Percentiles rank a stretch among this genome's conserved stretches.
These are phyloP conservation scores for Dendrolimus pini DNA, from an alignment of 2,888 invertebrate genomes.

Conservation along the genomic window DNA sequence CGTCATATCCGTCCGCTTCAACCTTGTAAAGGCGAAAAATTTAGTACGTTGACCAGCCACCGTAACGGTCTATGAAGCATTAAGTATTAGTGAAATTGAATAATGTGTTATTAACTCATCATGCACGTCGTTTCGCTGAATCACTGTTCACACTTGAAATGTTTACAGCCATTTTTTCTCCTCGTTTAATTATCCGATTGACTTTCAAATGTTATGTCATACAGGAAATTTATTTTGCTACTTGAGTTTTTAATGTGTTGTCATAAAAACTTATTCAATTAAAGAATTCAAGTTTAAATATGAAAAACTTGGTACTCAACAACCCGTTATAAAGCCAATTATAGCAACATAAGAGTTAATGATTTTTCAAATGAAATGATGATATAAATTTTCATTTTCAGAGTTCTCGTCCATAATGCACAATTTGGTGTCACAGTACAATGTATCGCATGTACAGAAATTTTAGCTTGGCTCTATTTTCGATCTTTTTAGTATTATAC, in stretches of 20 bases:
- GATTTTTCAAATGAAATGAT: too few relatives aligned
- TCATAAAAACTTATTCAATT: neutral
- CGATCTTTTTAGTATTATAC: neutral
- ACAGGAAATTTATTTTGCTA: conserved; percentile 15
- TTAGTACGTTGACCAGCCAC: neutral
- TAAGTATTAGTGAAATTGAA: conserved; percentile 39
- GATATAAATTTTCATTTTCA: too few relatives aligned
- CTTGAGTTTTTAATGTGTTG: conserved; percentile 6
- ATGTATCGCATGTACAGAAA: too few relatives aligned
- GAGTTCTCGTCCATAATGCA: too few relatives aligned
- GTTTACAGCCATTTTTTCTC: conserved; percentile 15
- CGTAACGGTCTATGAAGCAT: conserved; percentile 28
- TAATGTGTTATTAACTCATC: conserved; percentile 10
- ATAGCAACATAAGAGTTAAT: too few relatives aligned
- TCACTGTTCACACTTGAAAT: conserved; percentile 5
- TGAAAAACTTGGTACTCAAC: too few relatives aligned
- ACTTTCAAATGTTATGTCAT: conserved; percentile 21
- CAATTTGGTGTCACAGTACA: too few relatives aligned
- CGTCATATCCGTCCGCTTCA: neutral
- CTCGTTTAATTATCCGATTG: conserved; percentile 22
- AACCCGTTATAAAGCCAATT: too few relatives aligned
- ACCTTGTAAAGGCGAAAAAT: neutral
- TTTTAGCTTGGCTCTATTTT: neutral
- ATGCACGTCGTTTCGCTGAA: conserved; percentile 16
- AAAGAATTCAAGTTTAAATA: too few relatives aligned